These are phyloP conservation scores for Hydropsyche betteni DNA, from an alignment of 2,888 invertebrate species.

Conservation along the genomic window DNA sequence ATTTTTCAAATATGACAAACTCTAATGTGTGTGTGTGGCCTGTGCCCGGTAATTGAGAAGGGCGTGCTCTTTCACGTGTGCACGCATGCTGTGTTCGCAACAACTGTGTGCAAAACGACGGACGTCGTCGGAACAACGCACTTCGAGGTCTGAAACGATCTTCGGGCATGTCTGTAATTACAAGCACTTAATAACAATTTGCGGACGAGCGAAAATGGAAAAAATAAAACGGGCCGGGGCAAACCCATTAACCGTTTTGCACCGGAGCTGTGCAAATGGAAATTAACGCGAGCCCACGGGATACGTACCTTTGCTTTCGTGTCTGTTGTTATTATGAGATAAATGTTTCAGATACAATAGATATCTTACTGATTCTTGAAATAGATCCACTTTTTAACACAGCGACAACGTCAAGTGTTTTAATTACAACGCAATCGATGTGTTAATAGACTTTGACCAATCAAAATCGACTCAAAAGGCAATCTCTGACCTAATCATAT, in stretches of 20 bases:
- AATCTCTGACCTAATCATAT: conserved; percentile 1
- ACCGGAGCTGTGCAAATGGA: conserved; percentile 19
- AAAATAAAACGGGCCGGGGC: neutral
- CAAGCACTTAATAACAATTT: conserved; percentile 44
- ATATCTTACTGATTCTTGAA: neutral
- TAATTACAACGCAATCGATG: no score
- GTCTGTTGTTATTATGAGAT: neutral
- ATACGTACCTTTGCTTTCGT: conserved; percentile 9
- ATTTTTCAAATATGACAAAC: neutral
- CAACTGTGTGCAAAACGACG: conserved; percentile 1
- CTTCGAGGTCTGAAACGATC: conserved; percentile 28
- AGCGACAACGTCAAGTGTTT: no score
- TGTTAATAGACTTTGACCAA: neutral
- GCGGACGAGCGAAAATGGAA: conserved; percentile 33
- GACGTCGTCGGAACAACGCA: conserved; percentile 16
- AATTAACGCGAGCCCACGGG: conserved; percentile 16
- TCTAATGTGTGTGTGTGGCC: neutral
- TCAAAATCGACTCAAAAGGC: neutral
- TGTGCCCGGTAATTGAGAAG: neutral
- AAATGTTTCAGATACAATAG: neutral
- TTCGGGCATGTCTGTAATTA: conserved; percentile 40
- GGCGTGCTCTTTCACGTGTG: no score
- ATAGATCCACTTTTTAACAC: neutral
- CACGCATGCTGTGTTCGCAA: no score
- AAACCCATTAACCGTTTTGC: conserved; percentile 31